Evolutionary conservation across 2,888 invertebrate species (phyloP), one percentile per base, ranked within the genome.

Genomic region (Apantesis nais): DNA sequence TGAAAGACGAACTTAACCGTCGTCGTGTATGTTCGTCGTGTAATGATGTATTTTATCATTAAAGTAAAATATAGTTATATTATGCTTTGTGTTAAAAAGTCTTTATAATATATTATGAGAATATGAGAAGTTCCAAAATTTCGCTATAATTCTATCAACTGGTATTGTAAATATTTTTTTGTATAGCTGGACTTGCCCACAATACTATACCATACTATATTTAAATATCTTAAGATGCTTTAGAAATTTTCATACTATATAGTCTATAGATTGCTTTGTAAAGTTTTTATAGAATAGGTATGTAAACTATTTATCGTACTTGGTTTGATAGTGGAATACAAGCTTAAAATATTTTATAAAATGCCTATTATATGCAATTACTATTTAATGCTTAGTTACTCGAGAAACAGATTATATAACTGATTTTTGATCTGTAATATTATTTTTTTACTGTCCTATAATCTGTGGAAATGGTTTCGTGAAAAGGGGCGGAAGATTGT

Each of bases 241-340:
- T 1, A 55, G 11, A 25, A 9, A 12, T 25, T 25, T 25, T 58
- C 31, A 14, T 52, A 31, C 34, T 11, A 34, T n/a, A 34, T 48
- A 64, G 34, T 19, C 3, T 29, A 0, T 29, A 14, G 48, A 9
- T 65, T 37, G 16, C n/a, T 65, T 8, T n/a, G 7, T 52, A 65
- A n/a, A 52, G 52, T 62, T 0, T 68, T 37, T 71, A 58, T 8
- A 44, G 58, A 65, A 62, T 68, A 34, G 34, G 34, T 55, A 22
- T 71, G 22, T 58, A 66, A 67, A 3, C 1, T 71, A 71, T 9
- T 79, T 66, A 44, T 69, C 22, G 0, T 58, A 66, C 55, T 66
- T 25, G 64, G 48, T 80, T 89, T 88, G 88, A 89, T 89, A 89
- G 87, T 89, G 89, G 89, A 82, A 89, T 89, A 79, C 86, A 86